These are phyloP conservation scores for Rhizoglyphus robini DNA, from an alignment of 1,140 invertebrate species.

Conservation along the genomic window DNA sequence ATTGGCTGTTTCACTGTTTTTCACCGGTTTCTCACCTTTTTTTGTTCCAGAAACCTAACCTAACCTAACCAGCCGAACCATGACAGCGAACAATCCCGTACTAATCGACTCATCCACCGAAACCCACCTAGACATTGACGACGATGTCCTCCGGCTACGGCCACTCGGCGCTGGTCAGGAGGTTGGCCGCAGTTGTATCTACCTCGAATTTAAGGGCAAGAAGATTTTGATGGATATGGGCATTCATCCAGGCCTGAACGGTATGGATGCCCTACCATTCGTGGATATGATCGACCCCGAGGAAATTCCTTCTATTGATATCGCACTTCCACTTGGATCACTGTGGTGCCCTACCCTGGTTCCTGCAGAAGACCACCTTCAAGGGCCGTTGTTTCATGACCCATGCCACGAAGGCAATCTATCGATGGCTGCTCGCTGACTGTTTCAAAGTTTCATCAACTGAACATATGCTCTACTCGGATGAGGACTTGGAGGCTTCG, in stretches of 20 bases:
- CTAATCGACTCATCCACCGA: background rate
- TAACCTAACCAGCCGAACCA: too few relatives aligned
- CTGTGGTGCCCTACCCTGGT: constrained; percentile 94
- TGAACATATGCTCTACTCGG: constrained; percentile 94
- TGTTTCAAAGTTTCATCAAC: constrained; percentile 90
- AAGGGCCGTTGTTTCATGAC: constrained; percentile 99
- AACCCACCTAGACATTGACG: constrained; percentile 41
- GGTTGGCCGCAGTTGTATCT: constrained; percentile 95
- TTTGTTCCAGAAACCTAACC: too few relatives aligned
- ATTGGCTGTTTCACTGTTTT: too few relatives aligned
- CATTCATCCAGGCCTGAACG: constrained; percentile 80
- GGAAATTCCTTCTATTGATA: constrained; percentile 81
- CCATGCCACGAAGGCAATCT: constrained; percentile 98
- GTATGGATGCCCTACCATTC: constrained; percentile 94
- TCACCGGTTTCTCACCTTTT: too few relatives aligned
- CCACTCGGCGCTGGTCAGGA: constrained; percentile 96
- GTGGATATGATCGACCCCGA: constrained; percentile 94
- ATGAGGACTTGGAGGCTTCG: constrained; percentile 86
- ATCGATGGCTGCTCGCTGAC: constrained; percentile 94
- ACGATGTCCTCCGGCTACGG: constrained; percentile 63
- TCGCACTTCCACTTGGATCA: constrained; percentile 99
- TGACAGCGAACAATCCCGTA: too few relatives aligned
- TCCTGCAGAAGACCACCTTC: constrained; percentile 91
- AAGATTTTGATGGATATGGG: constrained; percentile 94
- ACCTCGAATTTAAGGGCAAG: constrained; percentile 97